Evolutionary conservation across 1,140 invertebrate genomes (phyloP).

Genomic region (Cyclina sinensis): DNA sequence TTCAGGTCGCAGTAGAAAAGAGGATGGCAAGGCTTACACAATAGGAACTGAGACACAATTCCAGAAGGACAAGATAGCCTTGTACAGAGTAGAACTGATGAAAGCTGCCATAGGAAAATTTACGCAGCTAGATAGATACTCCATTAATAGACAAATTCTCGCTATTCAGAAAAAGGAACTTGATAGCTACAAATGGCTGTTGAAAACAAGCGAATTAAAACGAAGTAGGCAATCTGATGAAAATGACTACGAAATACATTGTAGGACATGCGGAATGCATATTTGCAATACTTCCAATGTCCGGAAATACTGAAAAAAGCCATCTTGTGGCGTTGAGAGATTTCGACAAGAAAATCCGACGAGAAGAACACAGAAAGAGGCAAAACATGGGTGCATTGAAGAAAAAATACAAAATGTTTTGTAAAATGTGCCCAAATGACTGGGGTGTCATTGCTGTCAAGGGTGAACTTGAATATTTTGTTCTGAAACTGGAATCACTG

Average conservation of each 20-base stretch:
- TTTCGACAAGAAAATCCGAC: background rate
- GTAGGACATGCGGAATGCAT: background rate
- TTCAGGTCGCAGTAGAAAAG: slow-evolving; percentile 27
- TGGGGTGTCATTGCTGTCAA: slow-evolving; percentile 43
- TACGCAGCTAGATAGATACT: background rate
- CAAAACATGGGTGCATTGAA: background rate
- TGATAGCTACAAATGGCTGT: background rate
- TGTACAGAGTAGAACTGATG: slow-evolving; percentile 47
- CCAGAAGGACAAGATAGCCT: background rate
- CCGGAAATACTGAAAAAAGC: background rate
- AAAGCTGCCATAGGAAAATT: slow-evolving; percentile 5
- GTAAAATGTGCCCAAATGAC: slow-evolving; percentile 36
- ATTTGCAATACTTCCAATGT: slow-evolving; percentile 3
- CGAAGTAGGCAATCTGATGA: background rate
- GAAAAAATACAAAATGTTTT: slow-evolving; percentile 51
- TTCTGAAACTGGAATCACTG: slow-evolving; percentile 26
- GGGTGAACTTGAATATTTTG: background rate
- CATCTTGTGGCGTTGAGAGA: slow-evolving; percentile 27
- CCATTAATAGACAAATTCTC: background rate
- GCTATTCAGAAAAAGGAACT: background rate
- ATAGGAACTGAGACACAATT: background rate
- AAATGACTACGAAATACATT: slow-evolving; percentile 7
- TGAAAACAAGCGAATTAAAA: background rate
- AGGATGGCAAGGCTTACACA: background rate
- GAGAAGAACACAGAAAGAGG: background rate